Conservation (phyloP, 2,888 invertebrate species). For the Cerastoderma edule region DNA sequence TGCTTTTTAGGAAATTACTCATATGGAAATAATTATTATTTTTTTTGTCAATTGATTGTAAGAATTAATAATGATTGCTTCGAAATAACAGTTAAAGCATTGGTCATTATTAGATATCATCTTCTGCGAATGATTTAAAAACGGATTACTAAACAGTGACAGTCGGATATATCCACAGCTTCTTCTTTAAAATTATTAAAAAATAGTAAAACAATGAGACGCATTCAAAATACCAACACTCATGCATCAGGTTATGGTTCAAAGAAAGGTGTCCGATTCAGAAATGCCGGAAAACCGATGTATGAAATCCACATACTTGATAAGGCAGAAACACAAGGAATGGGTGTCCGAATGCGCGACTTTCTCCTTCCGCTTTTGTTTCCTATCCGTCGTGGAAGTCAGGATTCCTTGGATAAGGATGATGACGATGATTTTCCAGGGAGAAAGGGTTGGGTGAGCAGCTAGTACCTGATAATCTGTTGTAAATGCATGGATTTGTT, state of each 20-base stretch:
- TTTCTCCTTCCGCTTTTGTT: conserved; percentile 58
- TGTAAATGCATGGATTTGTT: neutral
- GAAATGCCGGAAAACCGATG: conserved; percentile 13
- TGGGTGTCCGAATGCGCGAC: conserved; percentile 51
- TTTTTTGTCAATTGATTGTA: too few relatives aligned
- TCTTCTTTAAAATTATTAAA: too few relatives aligned
- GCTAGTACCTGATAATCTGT: neutral
- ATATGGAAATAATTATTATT: too few relatives aligned
- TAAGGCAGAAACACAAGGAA: conserved; percentile 30
- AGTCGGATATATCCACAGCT: too few relatives aligned
- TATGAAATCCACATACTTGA: conserved; percentile 46
- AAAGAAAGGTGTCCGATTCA: conserved; percentile 10
- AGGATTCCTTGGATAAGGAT: conserved; percentile 34
- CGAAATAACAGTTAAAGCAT: too few relatives aligned
- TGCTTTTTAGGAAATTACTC: too few relatives aligned
- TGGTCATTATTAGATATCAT: too few relatives aligned
- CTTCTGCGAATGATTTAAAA: too few relatives aligned
- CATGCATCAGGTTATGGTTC: neutral
- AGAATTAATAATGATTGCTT: too few relatives aligned
- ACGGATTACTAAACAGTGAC: too few relatives aligned
- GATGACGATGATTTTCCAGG: conserved; percentile 41
- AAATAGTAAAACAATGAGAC: neutral
- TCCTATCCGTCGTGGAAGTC: conserved; percentile 61
- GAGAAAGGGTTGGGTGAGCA: conserved; percentile 60
- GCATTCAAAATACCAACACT: neutral